Evolutionary conservation across 2,888 invertebrate species (phyloP).

Genomic region (Diadromus collaris): DNA sequence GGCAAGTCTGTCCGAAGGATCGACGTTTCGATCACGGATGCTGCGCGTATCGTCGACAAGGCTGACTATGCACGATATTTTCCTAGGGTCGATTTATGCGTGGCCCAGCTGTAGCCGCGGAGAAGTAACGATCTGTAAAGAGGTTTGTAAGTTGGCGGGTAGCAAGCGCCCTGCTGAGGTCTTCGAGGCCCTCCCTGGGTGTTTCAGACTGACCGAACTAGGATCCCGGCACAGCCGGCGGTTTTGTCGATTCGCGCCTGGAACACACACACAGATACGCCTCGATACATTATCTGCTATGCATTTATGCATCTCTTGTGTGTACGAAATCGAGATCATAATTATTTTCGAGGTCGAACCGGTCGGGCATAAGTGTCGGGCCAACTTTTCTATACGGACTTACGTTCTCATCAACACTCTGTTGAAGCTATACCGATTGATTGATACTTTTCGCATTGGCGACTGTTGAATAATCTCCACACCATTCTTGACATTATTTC

Average conservation of each 20-base stretch:
- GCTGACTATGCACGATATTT: constrained; percentile 55
- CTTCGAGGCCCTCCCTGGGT: constrained; percentile 68
- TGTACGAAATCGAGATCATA: constrained; percentile 28
- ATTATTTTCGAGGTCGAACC: constrained; percentile 51
- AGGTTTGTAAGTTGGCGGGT: constrained; percentile 78
- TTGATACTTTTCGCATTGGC: background rate
- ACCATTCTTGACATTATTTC: background rate
- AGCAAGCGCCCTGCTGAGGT: constrained; percentile 76
- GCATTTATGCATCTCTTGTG: background rate
- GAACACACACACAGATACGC: background rate
- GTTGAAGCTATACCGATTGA: constrained; percentile 1
- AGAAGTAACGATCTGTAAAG: constrained; percentile 79
- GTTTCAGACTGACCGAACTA: constrained; percentile 47
- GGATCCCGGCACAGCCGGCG: constrained; percentile 26
- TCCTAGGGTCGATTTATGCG: constrained; percentile 76
- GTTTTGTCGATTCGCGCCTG: constrained; percentile 43
- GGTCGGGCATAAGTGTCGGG: constrained; percentile 34
- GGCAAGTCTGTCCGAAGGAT: constrained; percentile 16
- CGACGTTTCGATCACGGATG: constrained; percentile 20
- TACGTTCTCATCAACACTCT: constrained; percentile 15
- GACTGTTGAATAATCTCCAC: constrained; percentile 10
- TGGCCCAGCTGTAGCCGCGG: constrained; percentile 70
- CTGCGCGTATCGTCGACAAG: constrained; percentile 30
- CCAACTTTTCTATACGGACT: background rate
- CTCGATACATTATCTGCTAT: background rate